Conservation (phyloP, 2,113 vertebrate genomes). For the Perca flavescens region DNA sequence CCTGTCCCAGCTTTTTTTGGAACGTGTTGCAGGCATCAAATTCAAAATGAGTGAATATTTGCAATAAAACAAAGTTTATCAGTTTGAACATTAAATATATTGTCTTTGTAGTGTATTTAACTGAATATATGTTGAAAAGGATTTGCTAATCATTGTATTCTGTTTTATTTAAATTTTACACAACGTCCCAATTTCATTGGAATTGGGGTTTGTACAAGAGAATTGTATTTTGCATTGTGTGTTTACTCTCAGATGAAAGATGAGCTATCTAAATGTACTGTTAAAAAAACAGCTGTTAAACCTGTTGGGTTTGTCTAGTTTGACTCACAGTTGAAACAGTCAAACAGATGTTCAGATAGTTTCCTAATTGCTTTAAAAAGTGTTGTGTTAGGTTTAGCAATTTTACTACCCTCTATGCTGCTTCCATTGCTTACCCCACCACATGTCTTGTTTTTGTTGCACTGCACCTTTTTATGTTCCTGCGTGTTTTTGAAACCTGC, state of each 20-base stretch:
- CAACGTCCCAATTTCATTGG: too few species aligned
- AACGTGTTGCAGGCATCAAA: too few species aligned
- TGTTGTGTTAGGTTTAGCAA: slow-evolving; percentile 35
- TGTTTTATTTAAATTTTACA: too few species aligned
- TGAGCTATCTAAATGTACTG: slow-evolving; percentile 1
- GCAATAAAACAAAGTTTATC: too few species aligned
- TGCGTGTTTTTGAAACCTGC: slow-evolving; percentile 93
- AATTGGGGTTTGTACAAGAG: not conserved
- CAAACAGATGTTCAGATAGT: slow-evolving; percentile 21
- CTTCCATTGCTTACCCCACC: slow-evolving; percentile 72
- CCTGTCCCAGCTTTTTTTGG: too few species aligned
- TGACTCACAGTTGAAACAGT: slow-evolving; percentile 25
- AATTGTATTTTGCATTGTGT: slow-evolving; percentile 10
- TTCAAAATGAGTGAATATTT: too few species aligned
- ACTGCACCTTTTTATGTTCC: slow-evolving; percentile 84
- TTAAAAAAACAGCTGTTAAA: not conserved
- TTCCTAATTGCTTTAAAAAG: slow-evolving; percentile 25
- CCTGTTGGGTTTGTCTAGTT: slow-evolving; percentile 36
- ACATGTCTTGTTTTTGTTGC: slow-evolving; percentile 80
- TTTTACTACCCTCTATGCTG: slow-evolving; percentile 38
- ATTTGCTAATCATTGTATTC: too few species aligned
- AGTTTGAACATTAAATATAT: too few species aligned
- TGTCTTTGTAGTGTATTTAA: too few species aligned
- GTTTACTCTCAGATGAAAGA: slow-evolving; percentile 8
- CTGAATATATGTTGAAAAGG: too few species aligned